Base-by-base conservation (phyloP, 2,888 invertebrate species). In the Drosophila nr. fundita region DNA sequence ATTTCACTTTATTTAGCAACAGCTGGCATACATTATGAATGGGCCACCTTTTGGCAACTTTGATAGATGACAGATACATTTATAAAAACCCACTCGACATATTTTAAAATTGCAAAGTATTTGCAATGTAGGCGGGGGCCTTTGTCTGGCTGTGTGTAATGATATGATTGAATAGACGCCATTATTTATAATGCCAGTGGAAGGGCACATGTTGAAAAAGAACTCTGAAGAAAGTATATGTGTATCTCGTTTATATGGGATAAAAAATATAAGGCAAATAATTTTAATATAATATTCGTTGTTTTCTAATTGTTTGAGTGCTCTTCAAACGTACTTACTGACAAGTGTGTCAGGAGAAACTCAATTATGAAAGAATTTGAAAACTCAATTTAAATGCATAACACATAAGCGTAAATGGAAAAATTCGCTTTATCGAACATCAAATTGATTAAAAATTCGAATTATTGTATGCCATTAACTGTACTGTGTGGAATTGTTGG, bases 11-110 rank as follows among this genome's bases (percentile, higher is more conserved):
- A 68, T 73, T 78, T 59, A 66, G 62, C 71, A 68, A 49, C 78
- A 78, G 29, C 63, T 68, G 69, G 59, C 40, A 49, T 32, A 27
- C 38, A n/a, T 24, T 38, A 38, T 65, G 61, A 36, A 18, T n/a
- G 13, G 6, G 18, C 24, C 57, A 70, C 77, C 67, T 54, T 72
- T 68, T 66, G 60, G 29, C 66, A 55, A 52, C 74, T 78, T 73
- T 79, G 79, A 79, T 82, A 79, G 78, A 79, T 78, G 82, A 79
- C 70, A 70, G 67, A 74, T 68, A 68, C 67, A 79, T 81, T 79
- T 63, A 64, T 73, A 65, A 74, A 53, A 63, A 61, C 57, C 38
- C 52, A 45, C 58, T 67, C 65, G 68, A 77, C 81, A 68, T 66
- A 63, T 66, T 77, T 67, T 61, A 29, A 78, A 80, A 80, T 73